phyloP scores from a whole-genome alignment of 2,113 vertebrate genomes.

The Otis tarda region DNA sequence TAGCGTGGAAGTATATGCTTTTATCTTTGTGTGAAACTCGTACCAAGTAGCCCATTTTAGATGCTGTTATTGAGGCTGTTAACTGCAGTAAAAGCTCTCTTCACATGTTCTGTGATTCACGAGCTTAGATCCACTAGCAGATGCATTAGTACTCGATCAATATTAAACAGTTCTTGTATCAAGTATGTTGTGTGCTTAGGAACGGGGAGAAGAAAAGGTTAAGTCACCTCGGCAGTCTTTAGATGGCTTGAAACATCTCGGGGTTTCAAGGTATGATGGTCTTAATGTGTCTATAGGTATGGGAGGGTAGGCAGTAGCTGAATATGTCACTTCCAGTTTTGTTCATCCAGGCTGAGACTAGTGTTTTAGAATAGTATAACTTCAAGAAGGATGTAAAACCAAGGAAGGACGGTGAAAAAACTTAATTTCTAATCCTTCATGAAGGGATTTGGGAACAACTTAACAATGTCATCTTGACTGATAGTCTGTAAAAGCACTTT shows the following conservation, averaged over 20 bases:
- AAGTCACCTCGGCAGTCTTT: neutral
- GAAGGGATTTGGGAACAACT: neutral
- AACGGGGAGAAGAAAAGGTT: accelerated
- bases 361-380: no score
- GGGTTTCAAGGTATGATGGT: neutral
- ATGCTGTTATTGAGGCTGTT: neutral
- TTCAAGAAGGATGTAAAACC: neutral
- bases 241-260: neutral
- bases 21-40: neutral
- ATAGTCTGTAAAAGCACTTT: neutral
- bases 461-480: neutral
- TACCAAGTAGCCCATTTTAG: neutral
- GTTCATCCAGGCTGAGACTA: neutral
- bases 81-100: neutral
- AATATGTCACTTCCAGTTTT: neutral
- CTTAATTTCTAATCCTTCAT: neutral
- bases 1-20: neutral
- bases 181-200: neutral
- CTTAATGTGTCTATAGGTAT: accelerated
- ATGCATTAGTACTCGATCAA: neutral
- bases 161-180: neutral
- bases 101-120: accelerated
- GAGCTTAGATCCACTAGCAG: neutral
- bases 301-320: no score
- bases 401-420: neutral